A percentile compares a stretch with the other conserved stretches of the same genome.
Evolutionary conservation across 2,888 invertebrate genomes (phyloP).

Genomic region (Xanthia icteritia): DNA sequence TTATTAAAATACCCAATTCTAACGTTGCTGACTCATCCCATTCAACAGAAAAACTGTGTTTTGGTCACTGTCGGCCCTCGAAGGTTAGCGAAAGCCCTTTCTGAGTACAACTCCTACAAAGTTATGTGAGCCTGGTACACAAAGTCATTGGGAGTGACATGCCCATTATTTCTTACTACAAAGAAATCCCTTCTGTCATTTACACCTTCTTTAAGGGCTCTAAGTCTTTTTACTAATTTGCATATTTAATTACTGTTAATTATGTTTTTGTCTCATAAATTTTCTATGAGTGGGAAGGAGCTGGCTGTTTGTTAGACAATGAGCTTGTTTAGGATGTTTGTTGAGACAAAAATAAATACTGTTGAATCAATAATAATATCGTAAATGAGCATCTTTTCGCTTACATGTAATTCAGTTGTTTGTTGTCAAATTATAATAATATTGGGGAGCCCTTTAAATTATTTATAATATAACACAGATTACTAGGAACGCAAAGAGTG

Average conservation of each 20-base stretch:
- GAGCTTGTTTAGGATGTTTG: neutral
- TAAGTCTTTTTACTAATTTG: constrained; percentile 68
- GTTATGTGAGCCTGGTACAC: constrained; percentile 85
- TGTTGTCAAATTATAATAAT: constrained; percentile 78
- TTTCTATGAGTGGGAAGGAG: constrained; percentile 19
- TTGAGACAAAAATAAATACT: neutral
- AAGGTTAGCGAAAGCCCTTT: constrained; percentile 70
- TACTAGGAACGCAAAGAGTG: constrained; percentile 85
- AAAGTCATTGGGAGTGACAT: constrained; percentile 91
- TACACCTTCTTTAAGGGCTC: constrained; percentile 79
- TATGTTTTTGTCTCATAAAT: constrained; percentile 46
- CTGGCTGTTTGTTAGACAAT: constrained; percentile 2
- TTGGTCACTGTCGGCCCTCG: constrained; percentile 6
- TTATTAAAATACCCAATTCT: neutral
- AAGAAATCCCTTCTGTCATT: constrained; percentile 85
- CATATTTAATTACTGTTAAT: constrained; percentile 82
- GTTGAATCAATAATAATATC: constrained; percentile 4
- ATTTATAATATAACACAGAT: constrained; percentile 91
- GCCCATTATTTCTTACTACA: constrained; percentile 89
- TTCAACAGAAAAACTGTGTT: constrained; percentile 2
- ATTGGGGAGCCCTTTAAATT: constrained; percentile 88
- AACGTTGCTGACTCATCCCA: neutral
- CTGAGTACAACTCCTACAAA: constrained; percentile 64
- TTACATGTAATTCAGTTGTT: constrained; percentile 68
- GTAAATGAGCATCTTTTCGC: constrained; percentile 30